Conservation (phyloP, 2,113 vertebrate species). For the Sus scrofa region T2T-Sscrofa CM000819.6:11448001-11448500, state of each 20-base stretch:
- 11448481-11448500: neutral
- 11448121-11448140: neutral
- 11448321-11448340: neutral
- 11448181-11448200: neutral
- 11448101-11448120: neutral
- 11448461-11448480: neutral
- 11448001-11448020: neutral
- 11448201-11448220: neutral
- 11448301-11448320: neutral
- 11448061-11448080: neutral
- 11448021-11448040: neutral
- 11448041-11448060: neutral
- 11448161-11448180: neutral
- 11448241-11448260: neutral
- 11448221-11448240: neutral
- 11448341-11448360: neutral
- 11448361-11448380: neutral
- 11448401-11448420: neutral
- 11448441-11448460: neutral
- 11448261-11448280: neutral
- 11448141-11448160: neutral
- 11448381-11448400: neutral
- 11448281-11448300: neutral
- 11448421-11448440: rapidly evolving
- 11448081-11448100: neutral